Base-by-base conservation (phyloP, 2,797 vertebrate genomes). In the Sparidentex hasta region DNA sequence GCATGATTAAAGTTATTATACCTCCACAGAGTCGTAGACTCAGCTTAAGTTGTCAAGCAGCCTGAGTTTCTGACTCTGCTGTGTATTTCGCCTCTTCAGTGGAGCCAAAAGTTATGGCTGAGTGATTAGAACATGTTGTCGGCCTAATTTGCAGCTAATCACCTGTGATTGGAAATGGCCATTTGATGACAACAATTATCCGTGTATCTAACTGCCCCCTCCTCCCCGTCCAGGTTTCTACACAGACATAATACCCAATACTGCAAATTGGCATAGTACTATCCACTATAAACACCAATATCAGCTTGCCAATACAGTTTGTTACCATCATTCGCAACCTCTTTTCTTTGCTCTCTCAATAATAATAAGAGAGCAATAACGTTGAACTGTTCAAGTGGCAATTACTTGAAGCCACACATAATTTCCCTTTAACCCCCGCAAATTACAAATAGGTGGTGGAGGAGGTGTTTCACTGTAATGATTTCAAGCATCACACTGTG, bases 161-260 rank as follows among this genome's bases (percentile, higher is more conserved):
- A 74, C 76, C 71, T 86, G 73, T 71, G 72, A 83, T 74, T 72
- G 57, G 43, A 84, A 82, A 87, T 83, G 76, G 14, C 67, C 61
- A 68, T 83, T 88, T 80, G 51, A 84, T 86, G 76, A 79, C 72
- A 70, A 75, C 69, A 74, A 74, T 86, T 73, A 86, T 76, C 38
- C 2, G 38, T 2, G 9, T 38, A 3, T 38, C 47, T 29, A 65
- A 74, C 74, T 54, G 65, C 57, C 63, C 64, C 71, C 29, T n/a
- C 62, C 17, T 58, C 17, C 13, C 11, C 11, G 21, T 76, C 27
- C 59, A 56, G 54, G 52, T 76, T 54, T 71, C 57, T 50, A 62
- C 62, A 65, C 41, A 78, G 69, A 59, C 58, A 61, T 64, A 75
- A 38, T 46, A 65, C 47, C 51, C 47, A 44, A 83, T 4, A 38